Evolutionary conservation across 1,140 invertebrate genomes (phyloP).

Genomic region (Brachionus koreanus): DNA sequence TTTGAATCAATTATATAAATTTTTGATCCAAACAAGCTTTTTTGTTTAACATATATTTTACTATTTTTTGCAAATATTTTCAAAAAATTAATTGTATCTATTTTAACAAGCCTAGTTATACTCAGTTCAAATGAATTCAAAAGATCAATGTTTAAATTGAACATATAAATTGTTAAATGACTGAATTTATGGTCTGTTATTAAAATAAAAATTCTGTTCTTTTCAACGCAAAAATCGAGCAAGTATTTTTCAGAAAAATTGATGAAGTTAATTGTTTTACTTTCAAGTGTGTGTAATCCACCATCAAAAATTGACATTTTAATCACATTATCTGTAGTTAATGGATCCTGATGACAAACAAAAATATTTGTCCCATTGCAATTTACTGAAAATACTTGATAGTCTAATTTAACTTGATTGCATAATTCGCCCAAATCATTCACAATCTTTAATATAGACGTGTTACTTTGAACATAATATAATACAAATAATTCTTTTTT

Average conservation of each 20-base stretch:
- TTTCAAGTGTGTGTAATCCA: neutral
- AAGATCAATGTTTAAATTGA: constrained; percentile 16
- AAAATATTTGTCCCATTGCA: neutral
- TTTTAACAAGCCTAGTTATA: neutral
- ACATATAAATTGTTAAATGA: neutral
- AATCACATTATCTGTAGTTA: neutral
- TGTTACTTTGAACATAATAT: neutral
- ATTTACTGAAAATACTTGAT: neutral
- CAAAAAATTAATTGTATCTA: neutral
- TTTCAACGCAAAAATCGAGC: neutral
- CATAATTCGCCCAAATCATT: neutral
- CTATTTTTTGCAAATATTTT: neutral
- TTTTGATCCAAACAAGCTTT: neutral
- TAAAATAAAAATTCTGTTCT: neutral
- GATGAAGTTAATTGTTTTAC: neutral
- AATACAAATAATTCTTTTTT: neutral
- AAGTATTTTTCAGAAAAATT: neutral
- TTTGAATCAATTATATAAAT: neutral
- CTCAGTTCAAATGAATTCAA: constrained; percentile 6
- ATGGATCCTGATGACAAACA: neutral
- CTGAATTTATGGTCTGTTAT: neutral
- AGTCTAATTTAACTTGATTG: neutral
- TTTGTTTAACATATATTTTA: constrained; percentile 19
- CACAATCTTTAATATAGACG: neutral
- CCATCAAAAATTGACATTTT: constrained; percentile 4